Conservation (phyloP, 2,888 invertebrate genomes). For the Gerris lacustris region DNA sequence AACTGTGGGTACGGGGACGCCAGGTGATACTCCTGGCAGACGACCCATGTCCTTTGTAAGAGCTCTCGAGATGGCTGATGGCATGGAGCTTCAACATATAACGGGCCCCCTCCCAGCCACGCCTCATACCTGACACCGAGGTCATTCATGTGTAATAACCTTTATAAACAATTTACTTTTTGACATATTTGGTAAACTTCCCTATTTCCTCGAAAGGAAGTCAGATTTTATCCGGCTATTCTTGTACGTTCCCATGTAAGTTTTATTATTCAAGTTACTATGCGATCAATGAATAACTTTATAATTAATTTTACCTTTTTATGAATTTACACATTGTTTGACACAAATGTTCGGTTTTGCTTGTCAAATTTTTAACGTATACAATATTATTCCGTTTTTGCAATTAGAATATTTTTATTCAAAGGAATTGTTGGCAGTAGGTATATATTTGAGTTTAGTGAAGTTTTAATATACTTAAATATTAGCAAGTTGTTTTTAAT, state of each 20-base stretch:
- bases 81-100: conserved; percentile 55
- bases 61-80: conserved; percentile 79
- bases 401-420: too few species aligned
- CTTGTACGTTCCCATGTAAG: neutral
- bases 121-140: conserved; percentile 3
- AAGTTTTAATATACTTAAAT: too few species aligned
- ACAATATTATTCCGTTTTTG: too few species aligned
- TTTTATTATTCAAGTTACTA: neutral
- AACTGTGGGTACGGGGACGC: conserved; percentile 37
- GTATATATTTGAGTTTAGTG: too few species aligned
- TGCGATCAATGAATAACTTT: too few species aligned
- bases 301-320: too few species aligned
- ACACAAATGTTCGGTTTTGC: too few species aligned
- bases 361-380: too few species aligned
- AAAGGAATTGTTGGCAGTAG: too few species aligned
- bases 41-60: conserved; percentile 81
- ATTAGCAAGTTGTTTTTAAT: too few species aligned
- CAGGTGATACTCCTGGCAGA: conserved; percentile 41
- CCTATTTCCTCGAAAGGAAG: neutral
- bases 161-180: neutral
- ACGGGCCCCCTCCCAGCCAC: neutral
- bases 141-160: neutral
- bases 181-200: neutral
- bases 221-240: neutral
- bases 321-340: too few species aligned